Base-by-base conservation (phyloP, 2,113 vertebrate genomes). In the Brachionichthys hirsutus region DNA sequence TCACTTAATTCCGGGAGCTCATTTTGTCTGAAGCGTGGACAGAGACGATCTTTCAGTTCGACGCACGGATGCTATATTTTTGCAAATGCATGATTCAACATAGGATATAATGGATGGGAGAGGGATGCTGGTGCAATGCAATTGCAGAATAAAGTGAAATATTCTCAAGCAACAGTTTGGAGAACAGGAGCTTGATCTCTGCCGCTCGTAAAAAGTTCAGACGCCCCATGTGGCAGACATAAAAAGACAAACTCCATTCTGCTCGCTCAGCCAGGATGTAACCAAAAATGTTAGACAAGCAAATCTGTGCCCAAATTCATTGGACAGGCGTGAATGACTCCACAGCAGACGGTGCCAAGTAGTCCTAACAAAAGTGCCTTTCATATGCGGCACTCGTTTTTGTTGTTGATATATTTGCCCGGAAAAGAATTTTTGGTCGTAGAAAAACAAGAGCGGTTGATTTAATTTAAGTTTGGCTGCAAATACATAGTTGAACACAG, bases 241-340 rank as follows among this genome's bases (percentile, higher is more conserved):
- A 38, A 67, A 45, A 56, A 76, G 73, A 71, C 40, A 70, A 75
- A 79, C 41, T 41, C 40, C 17, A 14, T 9, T 57, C 34, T 68
- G 45, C 55, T 54, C 7, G n/a, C 52, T 17, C 41, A 43, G 52
- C 61, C 45, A 17, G 0, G 3, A 20, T 50, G 38, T 14, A 58
- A 2, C 43, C 49, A 47, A 63, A n/a, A 73, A 66, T 10, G 65
- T 53, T 12, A 43, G 15, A 44, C 16, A 6, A n/a, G 41, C 41
- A 50, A 15, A 17, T 46, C 17, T 2, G 3, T 9, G 30, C 38
- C 48, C 12, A 58, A 17, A 67, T 70, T 80, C 30, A 44, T 5
- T 59, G 10, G 18, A 61, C 11, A 54, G 49, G 17, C 22, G 57
- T 48, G 17, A 36, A 35, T 2, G 38, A 54, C 10, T 56, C 16